Base-by-base conservation (phyloP, 2,888 invertebrate species). In the Mesorhabditis belari region DNA sequence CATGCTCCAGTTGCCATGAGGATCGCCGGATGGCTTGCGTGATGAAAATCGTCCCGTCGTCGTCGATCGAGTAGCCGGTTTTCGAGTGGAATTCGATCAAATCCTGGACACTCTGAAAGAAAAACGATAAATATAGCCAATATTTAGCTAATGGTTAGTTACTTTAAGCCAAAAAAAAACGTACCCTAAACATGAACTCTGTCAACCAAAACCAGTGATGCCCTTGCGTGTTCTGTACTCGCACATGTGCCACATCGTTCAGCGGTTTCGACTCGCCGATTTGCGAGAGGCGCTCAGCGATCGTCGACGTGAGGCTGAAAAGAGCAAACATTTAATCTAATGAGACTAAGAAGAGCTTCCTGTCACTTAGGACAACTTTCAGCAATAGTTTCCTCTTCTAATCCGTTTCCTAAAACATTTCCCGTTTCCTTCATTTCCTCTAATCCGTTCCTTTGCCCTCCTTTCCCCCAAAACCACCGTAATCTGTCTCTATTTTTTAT, bases 1-100 rank as follows among this genome's bases (percentile, higher is more conserved):
- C 74, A 54, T 74, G 74, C 59, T 74, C 68, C 55, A 74, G 60
- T 51, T 74, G 68, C 74, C 74, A 74, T 52, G 64, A 61, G 35
- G 70, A 69, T 24, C 72, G 55, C 19, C 65, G 61, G 26, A 70
- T 60, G 53, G 59, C 62, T 19, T 53, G 59, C 49, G 57, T 52
- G 27, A 74, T 35, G 12, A n/a, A 17, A 9, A 35, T 17, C 44
- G 44, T 35, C n/a, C 44, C 44, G 44, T 35, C 44, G 12, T 35
- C 44, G n/a, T 35, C 44, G n/a, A 35, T 35, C 44, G 44, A n/a
- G n/a, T 35, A n/a, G 44, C n/a, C 44, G 44, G 44, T 35, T 35
- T 35, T 35, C 12, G 12, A 35, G 44, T 35, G 44, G 44, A 35
- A 35, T n/a, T 35, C 44, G 44, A 35, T n/a, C 12, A 35, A n/a